Percentiles rank a stretch among this genome's conserved stretches.
These are phyloP conservation scores for Aphodius sticticus DNA, from an alignment of 2,888 invertebrate genomes.

Conservation along the genomic window DNA sequence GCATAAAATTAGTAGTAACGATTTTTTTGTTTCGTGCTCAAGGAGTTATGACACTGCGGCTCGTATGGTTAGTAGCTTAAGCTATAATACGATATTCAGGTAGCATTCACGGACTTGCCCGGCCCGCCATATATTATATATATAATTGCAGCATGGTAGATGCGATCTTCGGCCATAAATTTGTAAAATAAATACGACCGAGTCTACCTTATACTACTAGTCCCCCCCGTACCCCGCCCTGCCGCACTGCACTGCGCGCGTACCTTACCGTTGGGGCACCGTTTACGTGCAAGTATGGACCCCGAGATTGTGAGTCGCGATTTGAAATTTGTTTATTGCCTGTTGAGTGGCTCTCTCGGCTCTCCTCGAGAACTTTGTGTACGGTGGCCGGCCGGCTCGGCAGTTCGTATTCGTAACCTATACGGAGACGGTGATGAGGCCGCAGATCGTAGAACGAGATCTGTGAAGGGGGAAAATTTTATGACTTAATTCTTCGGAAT, in stretches of 20 bases:
- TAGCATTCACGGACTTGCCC: background rate
- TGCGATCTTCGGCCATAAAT: constrained; percentile 60
- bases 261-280: constrained; percentile 12
- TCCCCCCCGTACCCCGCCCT: background rate
- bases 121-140: constrained; percentile 33
- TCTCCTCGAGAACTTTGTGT: constrained; percentile 44
- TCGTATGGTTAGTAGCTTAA: background rate
- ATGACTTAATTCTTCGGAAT: constrained; percentile 21
- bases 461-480: constrained; percentile 12
- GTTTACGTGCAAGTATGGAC: constrained; percentile 49
- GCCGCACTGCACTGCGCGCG: constrained; percentile 25
- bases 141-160: constrained; percentile 60
- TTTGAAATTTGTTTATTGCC: constrained; percentile 58
- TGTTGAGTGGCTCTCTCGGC: constrained; percentile 50
- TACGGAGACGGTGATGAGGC: background rate
- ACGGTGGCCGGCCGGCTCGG: constrained; percentile 40
- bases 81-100: background rate
- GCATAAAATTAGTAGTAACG: constrained; percentile 4
- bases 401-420: background rate
- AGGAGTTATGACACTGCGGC: background rate
- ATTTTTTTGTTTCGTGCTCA: background rate
- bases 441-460: background rate
- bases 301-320: constrained; percentile 44
- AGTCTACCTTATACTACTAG: background rate
- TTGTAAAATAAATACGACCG: constrained; percentile 60